Evolutionary conservation across 2,888 invertebrate genomes (phyloP), one percentile per base, ranked within the genome.

Genomic region (Halictus ligatus): DNA sequence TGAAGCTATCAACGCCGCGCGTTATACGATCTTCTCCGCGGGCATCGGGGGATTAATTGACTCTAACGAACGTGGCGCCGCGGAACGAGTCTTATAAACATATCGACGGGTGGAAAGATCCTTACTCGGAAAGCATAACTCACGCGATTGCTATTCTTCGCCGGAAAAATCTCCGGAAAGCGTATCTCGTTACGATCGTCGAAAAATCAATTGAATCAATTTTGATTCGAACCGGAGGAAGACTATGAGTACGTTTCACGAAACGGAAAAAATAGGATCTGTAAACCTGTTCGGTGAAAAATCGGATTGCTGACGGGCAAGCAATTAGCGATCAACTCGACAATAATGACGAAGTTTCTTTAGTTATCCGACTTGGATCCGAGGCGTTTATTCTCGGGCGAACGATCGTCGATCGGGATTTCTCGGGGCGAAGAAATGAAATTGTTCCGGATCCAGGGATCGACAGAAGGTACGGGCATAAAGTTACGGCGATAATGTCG

Each of bases 21-120:
- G 18, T 29, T 50, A 72, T 73, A 73, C n/a, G 73, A 73, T 73
- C 73, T 18, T 46, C 72, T 40, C 72, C 46, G 46, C 25, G 72
- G 72, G 46, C 21, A 73, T 50, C 48, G 73, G 2, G 6, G 48
- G 50, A 73, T 73, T 50, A 73, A 73, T 73, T 25, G 25, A 50
- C 73, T 73, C 18, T 73, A 73, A 48, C 71, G 71, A 71, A 71
- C 71, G 2, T n/a, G 71, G 71, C 43, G 43, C 71, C 43, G 21
- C n/a, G n/a, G n/a, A 21, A 43, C 6, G 40, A 43, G 13, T n/a
- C 43, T 71, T 43, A 13, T 43, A 13, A n/a, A 40, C 12, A 71
- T 40, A 71, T 40, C 12, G 43, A 12, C 1, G 10, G 10, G 21
- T 21, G 5, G 40, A 21, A 69, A 12, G 12, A n/a, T 71, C n/a